Percentiles rank a stretch among this genome's conserved stretches.
Conservation (phyloP, 2,888 invertebrate genomes). For the Zelleria hepariella region DNA sequence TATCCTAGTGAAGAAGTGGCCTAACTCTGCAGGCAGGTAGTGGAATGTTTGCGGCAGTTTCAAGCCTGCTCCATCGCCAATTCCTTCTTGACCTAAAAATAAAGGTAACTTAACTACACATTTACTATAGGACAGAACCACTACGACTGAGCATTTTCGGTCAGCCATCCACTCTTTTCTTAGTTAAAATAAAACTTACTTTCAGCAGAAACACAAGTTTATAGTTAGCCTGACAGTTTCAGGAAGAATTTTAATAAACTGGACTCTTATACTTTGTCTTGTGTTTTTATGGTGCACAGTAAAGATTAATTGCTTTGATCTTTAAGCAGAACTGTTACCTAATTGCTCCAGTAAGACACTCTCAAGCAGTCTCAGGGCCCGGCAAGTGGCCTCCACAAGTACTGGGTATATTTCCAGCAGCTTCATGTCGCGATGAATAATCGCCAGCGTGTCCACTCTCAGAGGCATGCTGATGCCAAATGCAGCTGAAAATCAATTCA, state of each 20-base stretch:
- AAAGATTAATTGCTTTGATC: background rate
- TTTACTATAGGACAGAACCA: background rate
- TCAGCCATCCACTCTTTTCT: too few relatives aligned
- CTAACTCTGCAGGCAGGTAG: slow-evolving; percentile 78
- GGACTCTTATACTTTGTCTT: too few relatives aligned
- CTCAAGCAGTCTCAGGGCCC: slow-evolving; percentile 77
- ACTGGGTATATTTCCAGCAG: slow-evolving; percentile 78
- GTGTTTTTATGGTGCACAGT: background rate
- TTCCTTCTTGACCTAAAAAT: slow-evolving; percentile 57
- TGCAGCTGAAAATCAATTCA: slow-evolving; percentile 37
- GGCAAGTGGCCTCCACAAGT: slow-evolving; percentile 81
- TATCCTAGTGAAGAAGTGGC: slow-evolving; percentile 83
- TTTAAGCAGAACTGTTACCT: slow-evolving; percentile 27
- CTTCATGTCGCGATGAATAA: slow-evolving; percentile 77
- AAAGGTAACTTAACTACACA: slow-evolving; percentile 18
- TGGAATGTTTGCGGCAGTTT: slow-evolving; percentile 79
- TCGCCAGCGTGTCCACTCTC: slow-evolving; percentile 79
- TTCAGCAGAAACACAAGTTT: too few relatives aligned
- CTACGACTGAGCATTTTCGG: too few relatives aligned
- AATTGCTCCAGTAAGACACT: slow-evolving; percentile 73
- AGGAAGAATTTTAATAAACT: too few relatives aligned
- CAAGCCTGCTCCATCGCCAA: slow-evolving; percentile 63
- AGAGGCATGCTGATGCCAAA: slow-evolving; percentile 74
- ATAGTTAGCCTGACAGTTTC: too few relatives aligned
- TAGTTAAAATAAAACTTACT: too few relatives aligned